These are phyloP conservation scores for Tillus elongatus DNA, from an alignment of 2,888 invertebrate species.

Conservation along the genomic window DNA sequence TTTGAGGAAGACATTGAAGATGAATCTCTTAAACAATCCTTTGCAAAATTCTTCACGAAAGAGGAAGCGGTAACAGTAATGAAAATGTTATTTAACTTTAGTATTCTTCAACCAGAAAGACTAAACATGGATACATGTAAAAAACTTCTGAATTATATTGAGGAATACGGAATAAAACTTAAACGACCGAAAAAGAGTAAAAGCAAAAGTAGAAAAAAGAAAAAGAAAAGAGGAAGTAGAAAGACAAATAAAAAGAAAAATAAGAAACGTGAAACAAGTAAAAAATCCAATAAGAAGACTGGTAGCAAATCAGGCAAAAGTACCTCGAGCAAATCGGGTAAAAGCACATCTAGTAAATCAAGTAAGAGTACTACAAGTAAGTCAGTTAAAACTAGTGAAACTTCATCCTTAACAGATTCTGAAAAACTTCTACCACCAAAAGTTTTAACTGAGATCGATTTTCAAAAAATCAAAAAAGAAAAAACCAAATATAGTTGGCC, in stretches of 20 bases:
- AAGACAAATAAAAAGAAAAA: not conserved
- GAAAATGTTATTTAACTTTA: slow-evolving; percentile 25
- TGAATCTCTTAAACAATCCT: slow-evolving; percentile 13
- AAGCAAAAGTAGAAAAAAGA: slow-evolving; percentile 12
- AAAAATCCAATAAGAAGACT: not conserved
- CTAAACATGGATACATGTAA: slow-evolving; percentile 15
- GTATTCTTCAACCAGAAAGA: slow-evolving; percentile 17
- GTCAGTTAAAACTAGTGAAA: too few species aligned
- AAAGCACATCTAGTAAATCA: too few species aligned
- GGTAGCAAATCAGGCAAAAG: too few species aligned
- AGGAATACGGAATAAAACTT: slow-evolving; percentile 12
- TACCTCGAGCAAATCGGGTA: too few species aligned
- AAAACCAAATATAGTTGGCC: too few species aligned
- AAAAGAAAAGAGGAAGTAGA: not conserved
- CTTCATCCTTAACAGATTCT: too few species aligned
- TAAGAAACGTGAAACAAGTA: not conserved
- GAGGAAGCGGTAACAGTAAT: slow-evolving; percentile 21
- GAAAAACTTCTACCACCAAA: too few species aligned
- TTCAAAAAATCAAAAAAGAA: too few species aligned
- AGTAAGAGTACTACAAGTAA: too few species aligned
- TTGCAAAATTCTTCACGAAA: slow-evolving; percentile 28
- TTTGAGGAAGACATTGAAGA: slow-evolving; percentile 24
- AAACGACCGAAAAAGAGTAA: slow-evolving; percentile 11
- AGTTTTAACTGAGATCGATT: not conserved
- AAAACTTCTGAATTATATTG: slow-evolving; percentile 19